Conservation (phyloP, 2,113 vertebrate species). For the Uropsilus gracilis region DNA sequence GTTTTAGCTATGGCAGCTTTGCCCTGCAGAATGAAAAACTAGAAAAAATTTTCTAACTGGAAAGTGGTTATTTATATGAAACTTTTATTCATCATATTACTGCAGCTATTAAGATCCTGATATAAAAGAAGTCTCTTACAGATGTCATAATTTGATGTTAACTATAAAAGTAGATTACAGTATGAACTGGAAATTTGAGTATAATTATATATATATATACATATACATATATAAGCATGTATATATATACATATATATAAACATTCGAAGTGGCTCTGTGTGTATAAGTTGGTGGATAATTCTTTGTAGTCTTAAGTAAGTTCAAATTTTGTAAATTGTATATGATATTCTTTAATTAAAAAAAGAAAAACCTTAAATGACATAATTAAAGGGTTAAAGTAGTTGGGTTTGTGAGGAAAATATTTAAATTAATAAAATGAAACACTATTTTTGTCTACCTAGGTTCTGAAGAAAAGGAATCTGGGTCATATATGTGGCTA, state of each 20-base stretch:
- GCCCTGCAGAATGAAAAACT: neutral
- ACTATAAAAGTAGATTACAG: neutral
- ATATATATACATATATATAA: neutral
- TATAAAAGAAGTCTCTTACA: neutral
- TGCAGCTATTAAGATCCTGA: neutral
- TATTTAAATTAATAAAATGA: neutral
- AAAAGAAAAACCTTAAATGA: neutral
- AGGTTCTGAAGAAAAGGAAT: conserved; percentile 89
- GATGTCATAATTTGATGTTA: neutral
- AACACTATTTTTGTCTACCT: neutral
- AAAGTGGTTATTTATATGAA: too few relatives aligned
- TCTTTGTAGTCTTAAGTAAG: neutral
- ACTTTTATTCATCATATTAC: neutral
- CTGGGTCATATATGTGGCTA: conserved; percentile 91
- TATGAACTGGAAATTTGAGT: neutral
- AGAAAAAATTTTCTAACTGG: neutral
- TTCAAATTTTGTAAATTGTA: neutral
- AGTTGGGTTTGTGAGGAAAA: neutral
- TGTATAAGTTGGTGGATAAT: neutral
- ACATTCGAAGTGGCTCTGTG: neutral
- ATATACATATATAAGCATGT: too few relatives aligned
- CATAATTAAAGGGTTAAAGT: neutral
- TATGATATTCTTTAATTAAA: neutral
- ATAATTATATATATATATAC: too few relatives aligned
- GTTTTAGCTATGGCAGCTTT: neutral